Conservation (phyloP, 2,797 vertebrate species). For the Gephyroberyx darwinii region DNA sequence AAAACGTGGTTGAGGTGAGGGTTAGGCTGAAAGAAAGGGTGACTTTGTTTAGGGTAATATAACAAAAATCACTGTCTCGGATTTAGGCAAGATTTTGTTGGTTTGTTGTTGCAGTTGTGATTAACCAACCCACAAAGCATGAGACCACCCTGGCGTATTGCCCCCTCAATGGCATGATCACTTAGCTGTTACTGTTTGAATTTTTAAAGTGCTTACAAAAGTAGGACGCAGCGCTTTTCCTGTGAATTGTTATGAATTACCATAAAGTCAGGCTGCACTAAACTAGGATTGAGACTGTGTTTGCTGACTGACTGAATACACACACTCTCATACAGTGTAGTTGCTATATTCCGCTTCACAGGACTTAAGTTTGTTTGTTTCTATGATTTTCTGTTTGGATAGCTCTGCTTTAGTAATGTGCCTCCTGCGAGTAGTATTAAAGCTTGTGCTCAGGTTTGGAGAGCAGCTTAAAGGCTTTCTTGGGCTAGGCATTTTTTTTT, state of each 20-base stretch:
- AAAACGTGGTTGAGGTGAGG: neutral
- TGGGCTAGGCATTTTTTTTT: slow-evolving; percentile 5
- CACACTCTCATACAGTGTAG: slow-evolving; percentile 18
- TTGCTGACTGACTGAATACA: slow-evolving; percentile 46
- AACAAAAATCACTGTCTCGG: neutral
- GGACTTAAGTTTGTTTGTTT: slow-evolving; percentile 40
- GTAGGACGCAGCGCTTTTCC: slow-evolving; percentile 41
- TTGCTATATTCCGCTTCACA: slow-evolving; percentile 23
- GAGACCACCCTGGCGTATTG: slow-evolving; percentile 34
- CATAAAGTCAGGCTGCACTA: slow-evolving; percentile 34
- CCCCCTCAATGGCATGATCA: slow-evolving; percentile 37
- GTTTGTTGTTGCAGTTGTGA: slow-evolving; percentile 32
- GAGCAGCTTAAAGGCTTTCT: neutral
- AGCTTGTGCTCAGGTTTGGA: neutral
- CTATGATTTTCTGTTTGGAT: slow-evolving; percentile 43
- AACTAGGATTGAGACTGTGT: slow-evolving; percentile 24
- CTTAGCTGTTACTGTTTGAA: slow-evolving; percentile 52
- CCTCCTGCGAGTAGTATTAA: too few relatives aligned
- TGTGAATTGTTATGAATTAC: slow-evolving; percentile 40
- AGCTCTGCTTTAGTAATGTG: slow-evolving; percentile 23
- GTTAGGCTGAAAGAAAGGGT: neutral
- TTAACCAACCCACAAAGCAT: slow-evolving; percentile 16
- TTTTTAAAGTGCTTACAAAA: slow-evolving; percentile 50
- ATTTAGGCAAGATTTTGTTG: slow-evolving; percentile 3
- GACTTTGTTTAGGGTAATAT: slow-evolving; percentile 10